Evolutionary conservation across 2,113 vertebrate species (phyloP).

Genomic region (Ranitomeya variabilis): DNA sequence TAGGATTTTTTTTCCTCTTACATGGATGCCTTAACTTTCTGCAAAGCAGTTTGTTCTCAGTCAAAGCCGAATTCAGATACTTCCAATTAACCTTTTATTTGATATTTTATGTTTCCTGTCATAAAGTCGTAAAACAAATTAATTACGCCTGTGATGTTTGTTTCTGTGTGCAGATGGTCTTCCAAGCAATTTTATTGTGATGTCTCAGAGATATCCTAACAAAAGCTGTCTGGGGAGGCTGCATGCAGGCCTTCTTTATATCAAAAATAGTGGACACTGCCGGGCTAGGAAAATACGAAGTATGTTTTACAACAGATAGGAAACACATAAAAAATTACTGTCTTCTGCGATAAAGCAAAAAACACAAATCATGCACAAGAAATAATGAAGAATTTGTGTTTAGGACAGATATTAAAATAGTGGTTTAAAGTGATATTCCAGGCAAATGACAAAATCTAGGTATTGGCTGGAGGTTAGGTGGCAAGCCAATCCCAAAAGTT

Average conservation of each 20-base stretch:
- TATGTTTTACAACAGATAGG: conserved; percentile 9
- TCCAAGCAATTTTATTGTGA: conserved; percentile 72
- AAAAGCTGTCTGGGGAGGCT: conserved; percentile 60
- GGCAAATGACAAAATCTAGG: too few relatives aligned
- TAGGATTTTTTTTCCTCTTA: conserved; percentile 64
- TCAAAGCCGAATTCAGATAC: conserved; percentile 76
- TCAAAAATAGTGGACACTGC: conserved; percentile 2
- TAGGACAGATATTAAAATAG: not conserved
- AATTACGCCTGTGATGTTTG: conserved; percentile 78
- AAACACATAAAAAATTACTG: not conserved
- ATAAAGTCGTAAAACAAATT: conserved; percentile 80
- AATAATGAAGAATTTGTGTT: not conserved
- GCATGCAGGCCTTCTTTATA: conserved; percentile 63
- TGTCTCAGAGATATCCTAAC: conserved; percentile 72
- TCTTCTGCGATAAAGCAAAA: not conserved
- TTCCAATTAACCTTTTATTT: conserved; percentile 83
- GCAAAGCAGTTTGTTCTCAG: conserved; percentile 69
- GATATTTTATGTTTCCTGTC: conserved; percentile 85
- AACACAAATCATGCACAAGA: not conserved
- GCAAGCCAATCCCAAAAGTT: too few relatives aligned
- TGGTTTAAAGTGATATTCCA: not conserved
- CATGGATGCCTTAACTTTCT: conserved; percentile 65
- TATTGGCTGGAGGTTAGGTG: too few relatives aligned
- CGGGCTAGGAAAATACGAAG: not conserved
- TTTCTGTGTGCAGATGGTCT: conserved; percentile 80